Conservation (phyloP, 2,797 vertebrate species). For the Enteromius thamalakanensis region DNA sequence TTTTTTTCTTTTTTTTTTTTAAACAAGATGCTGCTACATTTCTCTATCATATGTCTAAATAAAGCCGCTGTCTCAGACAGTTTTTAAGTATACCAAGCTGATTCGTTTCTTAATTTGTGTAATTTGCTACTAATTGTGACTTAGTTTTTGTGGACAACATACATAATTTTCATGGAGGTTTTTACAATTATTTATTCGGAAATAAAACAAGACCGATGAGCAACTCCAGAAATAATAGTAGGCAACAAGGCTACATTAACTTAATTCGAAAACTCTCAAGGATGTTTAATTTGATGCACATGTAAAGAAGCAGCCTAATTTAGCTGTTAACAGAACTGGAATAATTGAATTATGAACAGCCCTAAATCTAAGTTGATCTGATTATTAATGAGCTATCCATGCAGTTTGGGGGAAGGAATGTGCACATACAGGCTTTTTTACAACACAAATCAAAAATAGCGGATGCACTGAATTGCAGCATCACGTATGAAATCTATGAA, state of each 20-base stretch:
- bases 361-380: not conserved
- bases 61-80: conserved; percentile 82
- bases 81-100: conserved; percentile 59
- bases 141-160: no score
- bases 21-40: conserved; percentile 90
- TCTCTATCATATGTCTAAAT: conserved; percentile 80
- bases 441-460: not conserved
- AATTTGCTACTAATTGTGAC: not conserved
- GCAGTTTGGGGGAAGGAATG: not conserved
- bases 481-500: conserved; percentile 39
- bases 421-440: not conserved
- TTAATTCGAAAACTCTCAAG: not conserved
- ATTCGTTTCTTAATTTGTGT: not conserved
- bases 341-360: not conserved
- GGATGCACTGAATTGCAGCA: not conserved
- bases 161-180: not conserved
- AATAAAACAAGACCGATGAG: not conserved
- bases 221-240: not conserved
- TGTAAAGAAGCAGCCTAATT: not conserved
- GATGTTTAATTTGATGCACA: conserved; percentile 2
- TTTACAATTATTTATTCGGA: no score
- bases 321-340: not conserved
- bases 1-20: conserved; percentile 53
- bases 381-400: conserved; percentile 1
- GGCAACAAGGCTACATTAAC: not conserved